Evolutionary conservation across 1,140 invertebrate species (phyloP), one percentile per base, ranked within the genome.

Genomic region (Brevipalpus yothersi): DNA sequence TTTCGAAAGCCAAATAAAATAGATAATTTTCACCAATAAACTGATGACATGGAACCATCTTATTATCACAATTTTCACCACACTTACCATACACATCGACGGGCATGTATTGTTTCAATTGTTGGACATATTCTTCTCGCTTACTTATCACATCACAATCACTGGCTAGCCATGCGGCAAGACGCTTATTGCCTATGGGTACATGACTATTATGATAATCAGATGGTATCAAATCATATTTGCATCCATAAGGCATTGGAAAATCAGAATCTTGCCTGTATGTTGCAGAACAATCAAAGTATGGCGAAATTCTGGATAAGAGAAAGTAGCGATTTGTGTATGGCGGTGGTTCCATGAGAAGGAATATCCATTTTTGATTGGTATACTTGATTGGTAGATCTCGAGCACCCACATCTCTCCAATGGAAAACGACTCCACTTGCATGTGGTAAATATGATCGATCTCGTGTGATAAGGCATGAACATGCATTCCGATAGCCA

Each of bases 231-330:
- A 31, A 31, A 31, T 31, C 31, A 5, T 31, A n/a, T 47, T 15
- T 47, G 40, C 58, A 13, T 31, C 39, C 60, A 40, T 58, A 61
- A 60, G 45, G 47, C 11, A 13, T 47, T 5, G 10, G 67, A 58
- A 79, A 69, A 66, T 93, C 90, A 23, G 88, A 93, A 69, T 96
- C 92, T 11, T 82, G 78, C 49, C 92, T 76, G 69, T 86, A 97
- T 0, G 88, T 91, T 0, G 87, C 85, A n/a, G 91, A 96, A 90
- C 90, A 94, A 73, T 97, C 95, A 69, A 90, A 82, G 4, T 86
- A 78, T 67, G 84, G 76, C 41, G 82, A 77, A 63, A 82, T 80
- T 9, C 53, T 39, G 7, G 57, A 53, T 10, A 67, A 15, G 19
- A 60, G n/a, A 41, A 61, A 49, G 9, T 12, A 31, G 11, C 62